Evolutionary conservation across 2,797 vertebrate species (phyloP).

Genomic region (Crocodylus rhombifer): DNA sequence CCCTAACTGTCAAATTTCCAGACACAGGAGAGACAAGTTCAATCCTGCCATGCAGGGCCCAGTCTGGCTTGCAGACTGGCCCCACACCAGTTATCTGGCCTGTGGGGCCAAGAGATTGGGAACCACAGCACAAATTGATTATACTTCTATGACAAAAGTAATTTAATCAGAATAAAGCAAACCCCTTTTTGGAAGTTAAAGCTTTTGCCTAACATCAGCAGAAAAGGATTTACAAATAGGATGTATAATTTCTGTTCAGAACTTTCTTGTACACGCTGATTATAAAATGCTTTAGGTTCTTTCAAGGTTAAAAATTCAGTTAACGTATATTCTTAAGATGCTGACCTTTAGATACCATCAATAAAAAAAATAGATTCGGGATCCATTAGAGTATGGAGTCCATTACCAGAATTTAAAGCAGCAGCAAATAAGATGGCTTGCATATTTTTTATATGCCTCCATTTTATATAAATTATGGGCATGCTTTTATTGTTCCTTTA

Average conservation of each 20-base stretch:
- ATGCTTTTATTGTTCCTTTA: neutral
- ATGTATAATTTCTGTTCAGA: neutral
- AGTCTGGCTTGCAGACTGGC: too few relatives aligned
- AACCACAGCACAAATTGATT: too few relatives aligned
- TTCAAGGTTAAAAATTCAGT: neutral
- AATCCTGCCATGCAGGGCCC: too few relatives aligned
- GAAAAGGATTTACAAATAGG: neutral
- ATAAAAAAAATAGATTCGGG: neutral
- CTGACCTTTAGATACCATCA: neutral
- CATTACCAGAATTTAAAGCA: too few relatives aligned
- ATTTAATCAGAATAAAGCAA: neutral
- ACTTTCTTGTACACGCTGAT: neutral
- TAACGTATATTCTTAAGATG: neutral
- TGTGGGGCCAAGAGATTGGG: too few relatives aligned
- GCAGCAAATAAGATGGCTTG: neutral
- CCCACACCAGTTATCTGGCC: too few relatives aligned
- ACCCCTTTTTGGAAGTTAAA: neutral
- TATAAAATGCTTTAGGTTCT: neutral
- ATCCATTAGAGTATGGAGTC: neutral
- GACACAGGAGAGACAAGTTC: too few relatives aligned
- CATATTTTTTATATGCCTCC: neutral
- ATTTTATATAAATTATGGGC: too few relatives aligned
- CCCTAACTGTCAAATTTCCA: too few relatives aligned
- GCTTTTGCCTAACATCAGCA: neutral
- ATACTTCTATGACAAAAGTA: too few relatives aligned